Evolutionary conservation across 2,888 invertebrate genomes (phyloP).

Genomic region (Limnephilus marmoratus): DNA sequence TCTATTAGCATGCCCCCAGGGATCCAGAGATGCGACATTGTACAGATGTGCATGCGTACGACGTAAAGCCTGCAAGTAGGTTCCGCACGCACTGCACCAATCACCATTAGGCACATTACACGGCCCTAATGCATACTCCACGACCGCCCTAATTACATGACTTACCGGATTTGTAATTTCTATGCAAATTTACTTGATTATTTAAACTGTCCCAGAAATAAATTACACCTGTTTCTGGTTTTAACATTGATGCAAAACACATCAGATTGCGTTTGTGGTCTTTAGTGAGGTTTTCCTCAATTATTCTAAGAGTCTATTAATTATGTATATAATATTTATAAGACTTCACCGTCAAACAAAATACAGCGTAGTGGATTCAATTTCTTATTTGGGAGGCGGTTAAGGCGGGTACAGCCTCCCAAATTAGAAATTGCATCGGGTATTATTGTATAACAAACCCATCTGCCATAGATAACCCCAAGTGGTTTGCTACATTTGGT

Average conservation of each 20-base stretch:
- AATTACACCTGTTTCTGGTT: neutral
- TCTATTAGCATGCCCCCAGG: neutral
- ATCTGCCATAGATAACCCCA: too few species aligned
- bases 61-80: neutral
- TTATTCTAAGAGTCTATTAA: too few species aligned
- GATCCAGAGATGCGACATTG: conserved; percentile 5
- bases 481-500: too few species aligned
- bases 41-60: neutral
- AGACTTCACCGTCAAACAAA: too few species aligned
- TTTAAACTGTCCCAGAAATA: conserved; percentile 2
- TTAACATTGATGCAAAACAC: neutral
- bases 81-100: conserved; percentile 10
- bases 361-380: too few species aligned
- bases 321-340: too few species aligned
- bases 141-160: conserved; percentile 5
- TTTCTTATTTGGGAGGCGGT: too few species aligned
- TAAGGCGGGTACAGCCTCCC: too few species aligned
- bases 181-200: conserved; percentile 8
- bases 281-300: too few species aligned
- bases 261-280: neutral
- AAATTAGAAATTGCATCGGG: too few species aligned
- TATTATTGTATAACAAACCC: too few species aligned
- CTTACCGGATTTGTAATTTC: conserved; percentile 32
- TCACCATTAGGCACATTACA: conserved; percentile 19
- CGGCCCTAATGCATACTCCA: neutral